These are phyloP conservation scores for Homarus gammarus DNA, from an alignment of 2,888 invertebrate species.

Conservation along the genomic window DNA sequence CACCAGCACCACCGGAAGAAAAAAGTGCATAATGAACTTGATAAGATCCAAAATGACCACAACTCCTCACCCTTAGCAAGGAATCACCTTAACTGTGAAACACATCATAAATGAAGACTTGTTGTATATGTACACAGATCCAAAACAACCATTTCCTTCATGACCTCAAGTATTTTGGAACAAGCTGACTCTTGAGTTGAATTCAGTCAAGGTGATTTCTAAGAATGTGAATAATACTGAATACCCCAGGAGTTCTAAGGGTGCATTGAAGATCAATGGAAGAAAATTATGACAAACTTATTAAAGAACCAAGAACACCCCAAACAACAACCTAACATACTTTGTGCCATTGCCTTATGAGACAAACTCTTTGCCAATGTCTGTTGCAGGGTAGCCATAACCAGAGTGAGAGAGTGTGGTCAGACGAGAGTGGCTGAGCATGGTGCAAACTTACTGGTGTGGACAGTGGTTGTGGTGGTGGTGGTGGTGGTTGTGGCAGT, in stretches of 20 bases:
- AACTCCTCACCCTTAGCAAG: conserved; percentile 44
- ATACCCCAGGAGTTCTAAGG: conserved; percentile 24
- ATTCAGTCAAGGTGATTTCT: conserved; percentile 43
- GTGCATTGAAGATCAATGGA: conserved; percentile 9
- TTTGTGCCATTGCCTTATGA: conserved; percentile 18
- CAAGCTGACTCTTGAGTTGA: background rate
- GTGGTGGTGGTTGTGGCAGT: conserved; percentile 59
- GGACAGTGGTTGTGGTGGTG: conserved; percentile 54
- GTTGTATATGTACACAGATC: background rate
- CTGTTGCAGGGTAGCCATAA: conserved; percentile 35
- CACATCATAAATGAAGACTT: background rate
- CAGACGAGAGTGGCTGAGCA: conserved; percentile 43
- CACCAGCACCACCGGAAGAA: conserved; percentile 64
- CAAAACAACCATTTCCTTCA: background rate
- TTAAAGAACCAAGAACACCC: conserved; percentile 25
- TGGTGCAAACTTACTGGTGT: conserved; percentile 48
- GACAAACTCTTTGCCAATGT: background rate
- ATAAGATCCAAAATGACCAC: conserved; percentile 55
- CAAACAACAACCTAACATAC: conserved; percentile 20
- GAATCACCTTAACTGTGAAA: conserved; percentile 50
- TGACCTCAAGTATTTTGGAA: conserved; percentile 6
- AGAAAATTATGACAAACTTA: conserved; percentile 1
- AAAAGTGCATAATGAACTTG: conserved; percentile 34
- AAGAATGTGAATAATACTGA: conserved; percentile 24
- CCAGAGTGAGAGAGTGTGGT: conserved; percentile 44